A percentile compares a stretch with the other conserved stretches of the same genome.
phyloP scores from a whole-genome alignment of 2,113 vertebrate species.

The Fulmarus glacialis region DNA sequence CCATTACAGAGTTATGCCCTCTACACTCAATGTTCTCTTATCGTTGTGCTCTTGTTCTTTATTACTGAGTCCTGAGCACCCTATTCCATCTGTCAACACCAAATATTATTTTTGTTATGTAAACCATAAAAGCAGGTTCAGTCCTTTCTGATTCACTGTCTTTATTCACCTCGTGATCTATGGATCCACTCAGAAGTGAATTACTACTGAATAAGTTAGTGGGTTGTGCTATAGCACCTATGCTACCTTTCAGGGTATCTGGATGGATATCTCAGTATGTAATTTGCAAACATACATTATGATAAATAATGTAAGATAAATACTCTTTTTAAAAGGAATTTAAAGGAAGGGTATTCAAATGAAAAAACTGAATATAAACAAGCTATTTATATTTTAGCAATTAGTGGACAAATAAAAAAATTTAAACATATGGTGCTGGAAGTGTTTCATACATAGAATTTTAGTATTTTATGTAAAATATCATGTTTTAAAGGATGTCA shows the following conservation, averaged over 20 bases:
- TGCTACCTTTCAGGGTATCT: neutral
- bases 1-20: neutral
- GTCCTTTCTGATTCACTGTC: neutral
- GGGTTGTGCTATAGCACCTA: neutral
- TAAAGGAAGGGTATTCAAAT: neutral
- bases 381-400: neutral
- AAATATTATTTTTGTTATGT: neutral
- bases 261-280: neutral
- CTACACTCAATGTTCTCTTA: neutral
- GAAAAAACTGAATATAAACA: neutral
- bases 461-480: neutral
- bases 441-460: neutral
- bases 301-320: neutral
- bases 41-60: conserved; percentile 15
- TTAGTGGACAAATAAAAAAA: neutral
- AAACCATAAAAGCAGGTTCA: neutral
- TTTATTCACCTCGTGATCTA: neutral
- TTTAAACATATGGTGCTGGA: neutral
- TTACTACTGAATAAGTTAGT: neutral
- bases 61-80: neutral
- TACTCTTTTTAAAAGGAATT: neutral
- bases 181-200: neutral
- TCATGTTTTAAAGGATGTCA: neutral
- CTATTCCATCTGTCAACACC: conserved; percentile 11
- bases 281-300: neutral